A percentile compares a stretch with the other conserved stretches of the same genome.
Conservation (phyloP, 1,140 invertebrate species). For the Portunus trituberculatus region DNA sequence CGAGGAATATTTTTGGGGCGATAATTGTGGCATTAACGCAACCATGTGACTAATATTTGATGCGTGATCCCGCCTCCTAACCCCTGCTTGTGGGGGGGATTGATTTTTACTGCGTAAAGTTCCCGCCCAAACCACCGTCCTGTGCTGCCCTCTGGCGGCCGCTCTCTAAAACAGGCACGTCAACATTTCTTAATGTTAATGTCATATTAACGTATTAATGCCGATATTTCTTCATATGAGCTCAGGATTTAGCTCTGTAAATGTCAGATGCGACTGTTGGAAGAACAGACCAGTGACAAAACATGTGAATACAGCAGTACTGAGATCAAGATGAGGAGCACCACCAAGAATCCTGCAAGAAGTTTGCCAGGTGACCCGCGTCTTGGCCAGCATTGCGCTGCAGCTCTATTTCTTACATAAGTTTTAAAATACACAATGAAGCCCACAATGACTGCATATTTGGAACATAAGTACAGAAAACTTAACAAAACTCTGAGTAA, state of each 20-base stretch:
- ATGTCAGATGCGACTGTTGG: background rate
- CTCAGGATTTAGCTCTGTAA: constrained; percentile 41
- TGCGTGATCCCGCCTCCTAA: constrained; percentile 72
- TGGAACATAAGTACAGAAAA: background rate
- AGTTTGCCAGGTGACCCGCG: constrained; percentile 33
- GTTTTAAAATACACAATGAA: constrained; percentile 57
- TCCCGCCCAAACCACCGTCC: constrained; percentile 75
- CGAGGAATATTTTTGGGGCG: background rate
- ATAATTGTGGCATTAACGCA: constrained; percentile 62
- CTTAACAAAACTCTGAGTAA: background rate
- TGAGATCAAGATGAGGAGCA: background rate
- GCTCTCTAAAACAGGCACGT: constrained; percentile 61
- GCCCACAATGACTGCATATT: constrained; percentile 74
- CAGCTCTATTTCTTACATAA: background rate
- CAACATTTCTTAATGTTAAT: constrained; percentile 74
- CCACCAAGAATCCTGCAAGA: constrained; percentile 45
- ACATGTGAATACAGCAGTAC: background rate
- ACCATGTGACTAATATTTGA: constrained; percentile 73
- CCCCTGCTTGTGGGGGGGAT: constrained; percentile 69
- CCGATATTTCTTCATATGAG: constrained; percentile 67
- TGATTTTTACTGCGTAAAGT: constrained; percentile 74
- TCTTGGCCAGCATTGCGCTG: background rate
- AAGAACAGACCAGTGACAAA: background rate
- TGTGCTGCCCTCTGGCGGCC: constrained; percentile 73
- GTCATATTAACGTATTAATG: constrained; percentile 75